A percentile compares a stretch with the other conserved stretches of the same genome.
Evolutionary conservation across 2,113 vertebrate species (phyloP).

Genomic region (Gasterosteus aculeatus): DNA sequence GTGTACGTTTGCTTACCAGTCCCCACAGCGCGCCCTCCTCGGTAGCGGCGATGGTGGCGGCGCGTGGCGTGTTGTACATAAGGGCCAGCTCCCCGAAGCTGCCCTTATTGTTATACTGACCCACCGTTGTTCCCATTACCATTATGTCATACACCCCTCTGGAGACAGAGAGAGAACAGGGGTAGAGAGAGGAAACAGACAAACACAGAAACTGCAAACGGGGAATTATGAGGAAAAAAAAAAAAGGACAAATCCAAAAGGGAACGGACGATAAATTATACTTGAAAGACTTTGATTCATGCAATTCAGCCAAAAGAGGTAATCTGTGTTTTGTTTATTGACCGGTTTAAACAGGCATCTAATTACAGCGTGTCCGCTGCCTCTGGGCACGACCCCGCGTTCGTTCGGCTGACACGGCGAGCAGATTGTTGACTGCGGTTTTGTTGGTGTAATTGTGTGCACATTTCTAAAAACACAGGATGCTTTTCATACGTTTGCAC

Average conservation of each 20-base stretch:
- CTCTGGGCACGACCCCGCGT: neutral
- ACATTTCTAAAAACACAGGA: neutral
- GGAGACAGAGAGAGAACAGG: conserved; percentile 46
- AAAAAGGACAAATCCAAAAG: neutral
- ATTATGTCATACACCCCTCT: conserved; percentile 95
- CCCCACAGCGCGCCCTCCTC: conserved; percentile 95
- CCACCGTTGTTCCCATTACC: conserved; percentile 89
- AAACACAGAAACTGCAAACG: neutral
- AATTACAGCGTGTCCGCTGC: conserved; percentile 25
- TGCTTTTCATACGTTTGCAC: neutral
- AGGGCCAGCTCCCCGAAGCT: conserved; percentile 98
- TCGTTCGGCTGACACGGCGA: neutral
- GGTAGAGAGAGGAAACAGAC: conserved; percentile 36
- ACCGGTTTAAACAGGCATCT: conserved; percentile 29
- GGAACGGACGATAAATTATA: neutral
- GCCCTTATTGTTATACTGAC: conserved; percentile 93
- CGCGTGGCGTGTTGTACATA: conserved; percentile 99
- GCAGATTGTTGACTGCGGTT: neutral
- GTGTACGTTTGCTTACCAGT: conserved; percentile 84
- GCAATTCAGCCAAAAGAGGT: neutral
- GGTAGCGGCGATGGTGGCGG: conserved; percentile 94
- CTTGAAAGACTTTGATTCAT: neutral
- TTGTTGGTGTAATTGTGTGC: neutral
- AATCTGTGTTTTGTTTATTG: conserved; percentile 8
- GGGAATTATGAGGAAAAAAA: neutral